A percentile compares a stretch with the other conserved stretches of the same genome.
These are phyloP conservation scores for Uromys caudimaculatus DNA, from an alignment of 2,797 vertebrate species.

Conservation along the genomic window DNA sequence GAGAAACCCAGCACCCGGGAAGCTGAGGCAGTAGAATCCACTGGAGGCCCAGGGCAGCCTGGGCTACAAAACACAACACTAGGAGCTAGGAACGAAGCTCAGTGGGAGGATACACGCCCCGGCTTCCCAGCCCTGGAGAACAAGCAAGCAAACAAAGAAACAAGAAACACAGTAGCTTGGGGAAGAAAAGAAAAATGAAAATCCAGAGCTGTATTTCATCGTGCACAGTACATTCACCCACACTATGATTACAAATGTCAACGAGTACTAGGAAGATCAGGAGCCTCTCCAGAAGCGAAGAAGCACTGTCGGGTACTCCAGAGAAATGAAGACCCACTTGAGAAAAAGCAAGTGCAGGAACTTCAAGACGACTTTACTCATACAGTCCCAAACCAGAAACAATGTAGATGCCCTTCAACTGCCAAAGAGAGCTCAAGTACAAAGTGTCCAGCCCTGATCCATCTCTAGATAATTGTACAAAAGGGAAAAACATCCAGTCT, in stretches of 20 bases:
- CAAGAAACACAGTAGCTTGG: neutral
- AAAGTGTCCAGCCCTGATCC: neutral
- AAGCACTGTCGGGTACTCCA: neutral
- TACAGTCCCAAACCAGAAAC: neutral
- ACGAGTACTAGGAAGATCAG: neutral
- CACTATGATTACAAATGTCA: neutral
- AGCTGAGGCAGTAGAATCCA: neutral
- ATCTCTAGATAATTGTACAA: neutral
- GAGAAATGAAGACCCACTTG: neutral
- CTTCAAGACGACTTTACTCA: neutral
- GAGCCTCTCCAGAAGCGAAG: conserved; percentile 10
- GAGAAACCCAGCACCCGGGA: neutral
- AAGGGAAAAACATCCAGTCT: neutral
- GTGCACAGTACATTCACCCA: neutral
- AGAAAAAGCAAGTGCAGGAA: neutral
- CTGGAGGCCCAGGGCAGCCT: neutral
- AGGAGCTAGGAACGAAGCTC: neutral
- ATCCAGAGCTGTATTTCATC: neutral
- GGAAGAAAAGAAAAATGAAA: neutral
- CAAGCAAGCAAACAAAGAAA: neutral
- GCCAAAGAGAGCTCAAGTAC: neutral
- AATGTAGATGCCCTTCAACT: neutral
- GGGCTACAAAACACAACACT: neutral
- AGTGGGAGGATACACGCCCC: neutral
- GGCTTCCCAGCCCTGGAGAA: neutral